phyloP scores from a whole-genome alignment of 2,797 vertebrate species.

The Molossus molossus region DNA sequence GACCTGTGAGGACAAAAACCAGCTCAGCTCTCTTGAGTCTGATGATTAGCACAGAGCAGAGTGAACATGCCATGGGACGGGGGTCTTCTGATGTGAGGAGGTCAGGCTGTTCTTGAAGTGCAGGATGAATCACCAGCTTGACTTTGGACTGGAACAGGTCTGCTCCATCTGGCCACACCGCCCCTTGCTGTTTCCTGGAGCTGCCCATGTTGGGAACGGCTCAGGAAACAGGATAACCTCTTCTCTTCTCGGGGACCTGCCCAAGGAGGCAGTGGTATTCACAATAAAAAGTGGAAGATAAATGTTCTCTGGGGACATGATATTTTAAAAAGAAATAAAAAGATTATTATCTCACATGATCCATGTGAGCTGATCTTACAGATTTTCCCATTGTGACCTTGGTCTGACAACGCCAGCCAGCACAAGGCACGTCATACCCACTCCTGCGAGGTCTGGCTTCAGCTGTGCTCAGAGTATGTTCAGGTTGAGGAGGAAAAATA shows the following conservation, averaged over 20 bases:
- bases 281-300: not conserved
- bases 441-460: not conserved
- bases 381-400: slow-evolving; percentile 27
- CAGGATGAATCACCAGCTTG: not conserved
- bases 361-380: not conserved
- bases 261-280: not conserved
- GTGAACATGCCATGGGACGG: not conserved
- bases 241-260: not conserved
- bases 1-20: not conserved
- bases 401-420: not conserved
- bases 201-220: accelerated
- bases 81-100: not conserved
- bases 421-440: accelerated
- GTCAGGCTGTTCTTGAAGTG: too few relatives aligned
- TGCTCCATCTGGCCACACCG: not conserved
- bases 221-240: not conserved
- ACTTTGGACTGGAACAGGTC: not conserved
- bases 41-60: not conserved
- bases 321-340: slow-evolving; percentile 35
- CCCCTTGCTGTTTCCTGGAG: too few relatives aligned
- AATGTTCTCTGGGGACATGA: not conserved
- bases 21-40: not conserved
- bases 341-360: not conserved
- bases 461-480: not conserved
- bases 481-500: not conserved